Conservation (phyloP, 1,140 invertebrate genomes). For the Halictus rubicundus region DNA sequence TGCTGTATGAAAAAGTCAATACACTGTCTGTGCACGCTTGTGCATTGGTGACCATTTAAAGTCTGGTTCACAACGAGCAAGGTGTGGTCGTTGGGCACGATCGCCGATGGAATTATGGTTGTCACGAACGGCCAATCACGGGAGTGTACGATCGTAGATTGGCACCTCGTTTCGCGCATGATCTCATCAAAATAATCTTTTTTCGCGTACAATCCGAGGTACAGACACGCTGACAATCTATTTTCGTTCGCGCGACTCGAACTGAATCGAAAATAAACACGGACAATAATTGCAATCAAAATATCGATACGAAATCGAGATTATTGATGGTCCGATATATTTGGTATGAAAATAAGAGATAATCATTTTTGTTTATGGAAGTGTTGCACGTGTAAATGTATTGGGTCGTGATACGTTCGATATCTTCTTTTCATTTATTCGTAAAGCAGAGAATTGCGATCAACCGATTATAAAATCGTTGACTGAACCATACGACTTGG, state of each 20-base stretch:
- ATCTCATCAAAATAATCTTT: background rate
- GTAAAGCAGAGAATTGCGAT: too few species aligned
- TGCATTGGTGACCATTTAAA: conserved; percentile 19
- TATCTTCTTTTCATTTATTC: too few species aligned
- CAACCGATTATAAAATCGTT: too few species aligned
- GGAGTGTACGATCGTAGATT: conserved; percentile 9
- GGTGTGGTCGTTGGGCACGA: conserved; percentile 7
- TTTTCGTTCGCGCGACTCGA: too few species aligned
- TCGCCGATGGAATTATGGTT: conserved; percentile 2
- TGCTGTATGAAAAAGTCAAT: too few species aligned
- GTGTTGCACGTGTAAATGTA: too few species aligned
- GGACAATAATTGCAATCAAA: too few species aligned
- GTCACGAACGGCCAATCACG: conserved; percentile 22
- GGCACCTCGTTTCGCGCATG: background rate
- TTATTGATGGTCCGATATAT: background rate
- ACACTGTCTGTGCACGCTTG: background rate
- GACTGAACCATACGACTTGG: too few species aligned
- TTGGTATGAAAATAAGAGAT: too few species aligned
- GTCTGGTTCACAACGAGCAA: conserved; percentile 1
- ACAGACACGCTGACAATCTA: background rate
- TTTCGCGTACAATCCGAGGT: background rate
- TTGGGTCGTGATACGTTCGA: too few species aligned
- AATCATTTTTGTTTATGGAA: too few species aligned
- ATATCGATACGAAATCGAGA: too few species aligned
- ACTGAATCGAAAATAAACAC: background rate